A percentile compares a stretch with the other conserved stretches of the same genome.
Evolutionary conservation across 2,113 vertebrate species (phyloP).

Genomic region (Peromyscus polionotus): DNA sequence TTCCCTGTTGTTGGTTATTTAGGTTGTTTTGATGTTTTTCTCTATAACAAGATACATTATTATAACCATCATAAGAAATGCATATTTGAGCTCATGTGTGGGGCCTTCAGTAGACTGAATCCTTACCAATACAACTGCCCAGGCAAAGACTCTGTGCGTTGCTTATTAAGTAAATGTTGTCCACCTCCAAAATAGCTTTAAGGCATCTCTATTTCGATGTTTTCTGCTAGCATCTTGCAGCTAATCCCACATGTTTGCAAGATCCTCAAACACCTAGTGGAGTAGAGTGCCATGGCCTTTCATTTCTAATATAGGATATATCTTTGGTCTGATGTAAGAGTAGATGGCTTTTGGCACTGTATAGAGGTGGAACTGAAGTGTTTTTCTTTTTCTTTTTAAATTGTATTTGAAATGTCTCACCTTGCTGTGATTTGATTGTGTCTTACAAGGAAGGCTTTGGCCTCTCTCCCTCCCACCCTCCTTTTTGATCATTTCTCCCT

Average conservation of each 20-base stretch:
- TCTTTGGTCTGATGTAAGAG: neutral
- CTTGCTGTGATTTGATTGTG: neutral
- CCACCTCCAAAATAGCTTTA: neutral
- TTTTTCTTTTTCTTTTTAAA: neutral
- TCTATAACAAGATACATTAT: neutral
- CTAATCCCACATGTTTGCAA: neutral
- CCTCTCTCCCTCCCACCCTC: fast-evolving
- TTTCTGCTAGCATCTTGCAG: neutral
- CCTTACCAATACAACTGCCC: neutral
- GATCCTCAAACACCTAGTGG: neutral
- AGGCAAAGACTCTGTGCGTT: neutral
- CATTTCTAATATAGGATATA: neutral
- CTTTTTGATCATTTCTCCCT: fast-evolving
- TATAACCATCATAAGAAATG: neutral
- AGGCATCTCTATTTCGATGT: neutral
- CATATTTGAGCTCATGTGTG: neutral
- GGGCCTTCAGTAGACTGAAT: neutral
- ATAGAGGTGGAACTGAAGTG: neutral
- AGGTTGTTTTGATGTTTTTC: neutral
- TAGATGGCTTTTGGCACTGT: neutral
- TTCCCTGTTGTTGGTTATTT: neutral
- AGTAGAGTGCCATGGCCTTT: neutral
- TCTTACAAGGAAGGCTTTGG: neutral
- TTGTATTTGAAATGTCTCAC: neutral
- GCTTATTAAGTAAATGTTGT: neutral